These are phyloP conservation scores for human DNA, from an alignment of 2,113 vertebrate genomes.

Conservation along the genomic window DNA sequence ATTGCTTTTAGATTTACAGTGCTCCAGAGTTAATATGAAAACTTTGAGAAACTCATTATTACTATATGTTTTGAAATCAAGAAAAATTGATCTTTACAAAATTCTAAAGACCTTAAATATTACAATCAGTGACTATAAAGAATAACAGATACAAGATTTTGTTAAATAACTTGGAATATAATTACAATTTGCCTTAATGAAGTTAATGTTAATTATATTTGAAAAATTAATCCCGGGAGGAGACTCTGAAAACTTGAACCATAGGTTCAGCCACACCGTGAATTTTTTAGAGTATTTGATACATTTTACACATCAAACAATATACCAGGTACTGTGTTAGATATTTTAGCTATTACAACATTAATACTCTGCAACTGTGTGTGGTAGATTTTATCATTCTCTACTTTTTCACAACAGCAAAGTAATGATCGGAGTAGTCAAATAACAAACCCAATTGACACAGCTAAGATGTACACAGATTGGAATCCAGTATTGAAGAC, in stretches of 20 bases:
- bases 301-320: background rate
- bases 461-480: background rate
- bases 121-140: background rate
- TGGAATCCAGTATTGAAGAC: background rate
- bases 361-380: background rate
- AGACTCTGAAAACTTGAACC: background rate
- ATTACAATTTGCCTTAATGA: background rate
- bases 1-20: background rate
- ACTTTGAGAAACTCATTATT: background rate
- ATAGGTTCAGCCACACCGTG: background rate
- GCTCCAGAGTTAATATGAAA: conserved; percentile 14
- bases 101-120: background rate
- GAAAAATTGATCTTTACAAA: background rate
- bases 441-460: background rate
- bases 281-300: background rate
- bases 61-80: background rate
- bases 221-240: background rate
- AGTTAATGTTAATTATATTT: background rate
- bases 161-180: background rate
- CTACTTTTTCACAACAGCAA: background rate
- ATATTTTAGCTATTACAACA: background rate
- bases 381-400: background rate
- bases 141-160: background rate
- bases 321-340: background rate
- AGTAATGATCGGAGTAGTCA: background rate